Percentiles rank a stretch among this genome's conserved stretches.
phyloP scores from a whole-genome alignment of 1,140 invertebrate genomes.

The Drosophila aff. region DNA sequence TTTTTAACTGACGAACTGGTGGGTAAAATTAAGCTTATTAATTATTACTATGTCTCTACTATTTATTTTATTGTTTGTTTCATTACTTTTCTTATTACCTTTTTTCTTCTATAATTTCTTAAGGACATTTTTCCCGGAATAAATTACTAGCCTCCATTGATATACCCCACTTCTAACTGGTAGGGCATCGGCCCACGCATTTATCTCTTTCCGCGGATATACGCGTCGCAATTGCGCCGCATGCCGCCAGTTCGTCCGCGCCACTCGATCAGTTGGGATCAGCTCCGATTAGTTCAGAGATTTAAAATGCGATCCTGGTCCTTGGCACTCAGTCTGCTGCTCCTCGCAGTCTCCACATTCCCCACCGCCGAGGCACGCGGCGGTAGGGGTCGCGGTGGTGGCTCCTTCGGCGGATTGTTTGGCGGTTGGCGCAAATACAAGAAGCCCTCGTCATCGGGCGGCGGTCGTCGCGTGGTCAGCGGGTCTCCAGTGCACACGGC shows the following conservation, averaged over 20 bases:
- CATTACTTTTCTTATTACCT: no score
- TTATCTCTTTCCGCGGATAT: conserved; percentile 56
- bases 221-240: conserved; percentile 43
- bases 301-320: conserved; percentile 53
- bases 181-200: conserved; percentile 58
- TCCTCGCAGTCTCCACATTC: conserved; percentile 39
- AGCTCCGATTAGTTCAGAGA: conserved; percentile 29
- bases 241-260: conserved; percentile 55
- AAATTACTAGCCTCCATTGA: background rate
- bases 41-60: background rate
- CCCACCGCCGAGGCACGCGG: conserved; percentile 60
- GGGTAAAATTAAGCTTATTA: background rate
- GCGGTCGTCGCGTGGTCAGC: conserved; percentile 64
- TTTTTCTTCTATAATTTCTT: no score
- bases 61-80: background rate
- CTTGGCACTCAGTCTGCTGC: conserved; percentile 38
- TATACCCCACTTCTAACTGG: background rate
- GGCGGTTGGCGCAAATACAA: conserved; percentile 80
- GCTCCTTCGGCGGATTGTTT: conserved; percentile 76
- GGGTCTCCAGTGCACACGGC: conserved; percentile 72
- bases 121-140: background rate
- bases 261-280: conserved; percentile 40
- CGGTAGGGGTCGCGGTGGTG: conserved; percentile 74
- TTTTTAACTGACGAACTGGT: background rate
- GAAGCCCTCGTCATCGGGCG: conserved; percentile 67